A percentile compares a stretch with the other conserved stretches of the same genome.
Conservation (phyloP, 92 coral and sea anemone genomes). For the Parazoanthus darwini region DNA sequence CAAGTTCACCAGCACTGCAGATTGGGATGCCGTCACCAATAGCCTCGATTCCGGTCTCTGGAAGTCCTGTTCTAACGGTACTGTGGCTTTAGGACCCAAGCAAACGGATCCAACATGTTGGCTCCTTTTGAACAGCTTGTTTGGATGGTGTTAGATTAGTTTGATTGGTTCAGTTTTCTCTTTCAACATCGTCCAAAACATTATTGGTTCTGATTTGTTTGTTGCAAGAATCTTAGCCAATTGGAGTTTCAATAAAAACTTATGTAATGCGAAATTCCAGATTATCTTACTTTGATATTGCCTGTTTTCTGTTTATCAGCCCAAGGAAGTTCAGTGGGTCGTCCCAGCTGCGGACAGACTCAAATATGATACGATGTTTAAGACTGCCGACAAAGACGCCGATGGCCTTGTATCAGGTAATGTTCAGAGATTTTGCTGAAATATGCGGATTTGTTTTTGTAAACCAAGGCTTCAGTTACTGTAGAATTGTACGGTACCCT, state of each 20-base stretch:
- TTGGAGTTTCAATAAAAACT: no score
- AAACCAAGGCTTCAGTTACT: no score
- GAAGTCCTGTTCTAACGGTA: slow-evolving; percentile 46
- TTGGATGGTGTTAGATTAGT: no score
- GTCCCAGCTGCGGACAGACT: slow-evolving; percentile 79
- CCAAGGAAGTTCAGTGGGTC: slow-evolving; percentile 73
- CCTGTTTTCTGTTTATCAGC: slow-evolving; percentile 24
- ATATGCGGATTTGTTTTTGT: no score
- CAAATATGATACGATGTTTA: slow-evolving; percentile 88
- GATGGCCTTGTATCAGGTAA: slow-evolving; percentile 98
- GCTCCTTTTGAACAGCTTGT: no score
- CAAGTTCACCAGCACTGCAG: slow-evolving; percentile 82
- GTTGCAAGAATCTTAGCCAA: no score
- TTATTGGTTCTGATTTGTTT: no score
- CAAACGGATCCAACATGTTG: no score
- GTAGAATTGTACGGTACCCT: no score
- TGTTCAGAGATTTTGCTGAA: background rate
- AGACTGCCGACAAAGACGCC: slow-evolving; percentile 87
- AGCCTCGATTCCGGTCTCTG: slow-evolving; percentile 39
- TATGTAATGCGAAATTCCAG: background rate
- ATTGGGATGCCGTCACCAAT: slow-evolving; percentile 57
- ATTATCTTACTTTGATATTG: background rate
- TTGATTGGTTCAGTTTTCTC: no score
- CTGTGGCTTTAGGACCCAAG: no score
- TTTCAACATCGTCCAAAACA: no score